These are phyloP conservation scores for Plestiodon gilberti DNA, from an alignment of 2,113 vertebrate species.

Conservation along the genomic window DNA sequence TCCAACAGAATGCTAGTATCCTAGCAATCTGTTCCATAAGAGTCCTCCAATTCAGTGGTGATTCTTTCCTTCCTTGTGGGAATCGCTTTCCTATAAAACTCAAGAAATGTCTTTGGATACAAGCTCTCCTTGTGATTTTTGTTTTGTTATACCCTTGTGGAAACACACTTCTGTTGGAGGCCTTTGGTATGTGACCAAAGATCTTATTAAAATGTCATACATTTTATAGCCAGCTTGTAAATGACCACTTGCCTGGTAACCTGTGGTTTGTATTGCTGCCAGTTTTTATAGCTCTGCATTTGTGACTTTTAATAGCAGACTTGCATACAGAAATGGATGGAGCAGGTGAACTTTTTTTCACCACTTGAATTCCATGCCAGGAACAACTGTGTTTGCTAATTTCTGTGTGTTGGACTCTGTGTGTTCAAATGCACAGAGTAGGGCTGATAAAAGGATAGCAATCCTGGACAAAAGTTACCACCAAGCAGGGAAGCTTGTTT, in stretches of 20 bases:
- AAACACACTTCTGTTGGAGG: not conserved
- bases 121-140: not conserved
- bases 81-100: not conserved
- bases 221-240: not conserved
- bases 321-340: not conserved
- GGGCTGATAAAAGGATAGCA: not conserved
- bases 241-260: not conserved
- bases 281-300: not conserved
- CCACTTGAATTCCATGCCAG: not conserved
- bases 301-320: not conserved
- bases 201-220: not conserved
- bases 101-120: not conserved
- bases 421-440: not conserved
- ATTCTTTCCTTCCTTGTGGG: not conserved
- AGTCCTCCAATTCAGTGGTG: not conserved
- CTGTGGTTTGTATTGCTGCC: not conserved
- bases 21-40: not conserved
- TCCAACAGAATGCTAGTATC: not conserved
- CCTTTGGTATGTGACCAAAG: not conserved
- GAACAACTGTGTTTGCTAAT: not conserved
- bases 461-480: not conserved
- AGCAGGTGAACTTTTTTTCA: not conserved
- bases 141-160: not conserved
- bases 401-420: not conserved
- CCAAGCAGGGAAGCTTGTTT: not conserved